Base-by-base conservation (phyloP, 53 echinoderm and acorn worm genomes). In the Arbacia lixula region DNA sequence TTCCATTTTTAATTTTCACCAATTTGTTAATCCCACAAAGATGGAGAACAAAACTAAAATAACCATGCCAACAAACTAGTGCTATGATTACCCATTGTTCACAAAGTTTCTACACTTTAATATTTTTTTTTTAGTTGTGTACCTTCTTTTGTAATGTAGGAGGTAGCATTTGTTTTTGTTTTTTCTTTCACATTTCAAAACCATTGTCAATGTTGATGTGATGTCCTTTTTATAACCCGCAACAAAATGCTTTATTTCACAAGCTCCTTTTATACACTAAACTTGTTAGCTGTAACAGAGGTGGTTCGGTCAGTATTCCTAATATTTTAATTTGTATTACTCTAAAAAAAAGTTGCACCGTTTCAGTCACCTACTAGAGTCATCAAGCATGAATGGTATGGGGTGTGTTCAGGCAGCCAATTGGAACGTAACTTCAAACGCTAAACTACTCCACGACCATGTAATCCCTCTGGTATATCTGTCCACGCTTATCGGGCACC, bases 41-140 rank as follows among this genome's bases (percentile, higher is more conserved):
- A 68, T 24, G 30, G 17, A 40, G 37, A 21, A 8, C 19, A 66
- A 46, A 71, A 71, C 9, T 16, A 38, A 40, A 55, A 78, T 60
- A 78, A 78, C 79, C 79, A 58, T 78, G 79, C 79, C 79, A 78
- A 78, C 60, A 60, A 60, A 60, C 79, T 78, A 78, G 61, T 60
- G 79, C 79, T 78, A 60, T 39, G 60, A 60, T 9, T 60, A 37
- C 60, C 26, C 76, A 60, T 33, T 36, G 37, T 78, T 38, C 39
- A 75, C 42, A 38, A 5, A 36, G 39, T 75, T n/a, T 53, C 30
- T 75, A 75, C 53, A 52, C 36, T 34, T 75, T 53, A 75, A 53
- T 75, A 30, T 33, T 29, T 52, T 75, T 37, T 29, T 52, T 75
- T 37, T 36, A 31, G 1, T 75, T 53, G 21, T 75, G 53, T 53